Conservation (phyloP, 2,888 invertebrate species). For the Mythimna albipuncta region DNA sequence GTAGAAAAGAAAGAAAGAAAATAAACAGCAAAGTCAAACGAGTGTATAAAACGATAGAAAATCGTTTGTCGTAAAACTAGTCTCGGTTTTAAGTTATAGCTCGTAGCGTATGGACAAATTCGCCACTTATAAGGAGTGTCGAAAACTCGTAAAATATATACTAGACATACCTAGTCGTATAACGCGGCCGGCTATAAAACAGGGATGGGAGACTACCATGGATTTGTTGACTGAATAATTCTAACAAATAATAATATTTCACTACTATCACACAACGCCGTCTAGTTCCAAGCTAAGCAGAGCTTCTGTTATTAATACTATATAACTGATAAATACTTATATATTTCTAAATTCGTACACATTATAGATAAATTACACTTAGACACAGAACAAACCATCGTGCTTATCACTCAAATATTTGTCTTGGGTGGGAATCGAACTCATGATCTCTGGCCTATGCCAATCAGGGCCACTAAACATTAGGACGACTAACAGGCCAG, state of each 20-base stretch:
- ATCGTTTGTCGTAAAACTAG: constrained; percentile 78
- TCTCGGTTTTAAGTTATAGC: constrained; percentile 76
- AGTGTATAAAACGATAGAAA: constrained; percentile 61
- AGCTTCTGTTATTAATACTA: too few species aligned
- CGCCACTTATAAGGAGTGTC: constrained; percentile 76
- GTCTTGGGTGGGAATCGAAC: too few species aligned
- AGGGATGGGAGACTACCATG: constrained; percentile 56
- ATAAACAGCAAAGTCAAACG: constrained; percentile 50
- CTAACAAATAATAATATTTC: constrained; percentile 20
- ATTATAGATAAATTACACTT: too few species aligned
- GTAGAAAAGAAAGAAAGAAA: constrained; percentile 23
- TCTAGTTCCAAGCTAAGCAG: too few species aligned
- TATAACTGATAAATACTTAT: too few species aligned
- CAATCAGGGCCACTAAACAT: too few species aligned
- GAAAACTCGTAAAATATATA: constrained; percentile 77
- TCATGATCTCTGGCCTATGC: too few species aligned
- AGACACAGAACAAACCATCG: too few species aligned
- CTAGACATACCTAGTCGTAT: constrained; percentile 67
- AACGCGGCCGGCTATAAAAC: constrained; percentile 78
- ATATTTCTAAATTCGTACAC: too few species aligned
- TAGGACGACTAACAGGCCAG: too few species aligned
- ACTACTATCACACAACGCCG: too few species aligned
- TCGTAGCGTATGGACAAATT: constrained; percentile 79
- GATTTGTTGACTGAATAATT: constrained; percentile 56
- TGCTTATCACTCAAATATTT: too few species aligned